Percentiles rank a stretch among this genome's conserved stretches.
Conservation (phyloP, 2,113 vertebrate species). For the Crotalus tigris region DNA sequence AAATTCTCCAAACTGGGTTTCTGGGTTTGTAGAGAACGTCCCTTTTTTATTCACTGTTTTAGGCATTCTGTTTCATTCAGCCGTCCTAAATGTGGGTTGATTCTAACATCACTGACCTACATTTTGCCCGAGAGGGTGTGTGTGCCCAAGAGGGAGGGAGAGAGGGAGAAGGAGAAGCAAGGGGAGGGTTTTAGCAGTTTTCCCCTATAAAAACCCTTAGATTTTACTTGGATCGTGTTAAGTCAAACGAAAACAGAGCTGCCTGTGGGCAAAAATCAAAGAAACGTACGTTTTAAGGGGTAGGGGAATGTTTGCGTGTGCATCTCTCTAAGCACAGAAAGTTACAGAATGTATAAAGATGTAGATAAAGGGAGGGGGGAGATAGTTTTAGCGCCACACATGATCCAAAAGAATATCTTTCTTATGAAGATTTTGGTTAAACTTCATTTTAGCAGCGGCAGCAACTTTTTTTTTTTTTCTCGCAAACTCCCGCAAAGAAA, state of each 20-base stretch:
- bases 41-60: neutral
- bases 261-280: neutral
- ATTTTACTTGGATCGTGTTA: constrained; percentile 62
- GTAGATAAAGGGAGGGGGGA: neutral
- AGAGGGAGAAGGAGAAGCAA: neutral
- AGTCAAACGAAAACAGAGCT: constrained; percentile 34
- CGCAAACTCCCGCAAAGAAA: neutral
- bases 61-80: constrained; percentile 19
- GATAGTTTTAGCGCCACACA: neutral
- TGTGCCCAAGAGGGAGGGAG: neutral
- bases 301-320: neutral
- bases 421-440: constrained; percentile 36
- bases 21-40: neutral
- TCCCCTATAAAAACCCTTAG: constrained; percentile 54
- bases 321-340: neutral
- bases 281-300: neutral
- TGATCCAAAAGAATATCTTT: neutral
- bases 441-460: neutral
- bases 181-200: constrained; percentile 41
- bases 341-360: neutral
- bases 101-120: neutral
- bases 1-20: neutral
- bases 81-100: constrained; percentile 19
- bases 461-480: neutral
- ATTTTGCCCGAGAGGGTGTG: neutral